Percentiles rank a stretch among this genome's conserved stretches.
phyloP scores from a whole-genome alignment of 2,113 vertebrate species.

The Microcebus lehilahytsara region DNA sequence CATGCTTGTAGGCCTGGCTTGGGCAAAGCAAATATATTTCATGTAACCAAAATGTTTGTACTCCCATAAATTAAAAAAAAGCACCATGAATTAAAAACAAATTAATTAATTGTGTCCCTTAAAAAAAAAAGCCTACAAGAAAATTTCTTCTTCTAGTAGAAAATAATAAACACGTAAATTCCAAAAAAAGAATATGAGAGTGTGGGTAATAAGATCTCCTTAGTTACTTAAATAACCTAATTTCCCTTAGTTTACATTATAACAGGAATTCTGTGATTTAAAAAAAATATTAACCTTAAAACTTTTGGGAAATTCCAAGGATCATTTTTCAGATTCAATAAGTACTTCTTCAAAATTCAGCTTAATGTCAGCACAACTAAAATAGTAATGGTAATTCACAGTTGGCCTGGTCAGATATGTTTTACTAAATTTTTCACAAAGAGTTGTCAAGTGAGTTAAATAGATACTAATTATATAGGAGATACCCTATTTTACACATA shows the following conservation, averaged over 20 bases:
- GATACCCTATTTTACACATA: background rate
- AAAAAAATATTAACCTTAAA: conserved; percentile 29
- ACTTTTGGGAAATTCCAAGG: conserved; percentile 49
- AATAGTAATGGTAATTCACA: background rate
- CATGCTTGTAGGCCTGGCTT: no score
- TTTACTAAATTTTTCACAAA: conserved; percentile 39
- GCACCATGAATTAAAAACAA: no score
- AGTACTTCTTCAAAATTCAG: conserved; percentile 50
- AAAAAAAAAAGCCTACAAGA: background rate
- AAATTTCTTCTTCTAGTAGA: conserved; percentile 43
- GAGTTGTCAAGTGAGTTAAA: background rate
- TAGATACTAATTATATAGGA: background rate
- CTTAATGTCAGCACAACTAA: conserved; percentile 38
- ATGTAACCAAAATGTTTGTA: no score
- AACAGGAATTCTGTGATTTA: background rate
- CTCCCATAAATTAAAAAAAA: no score
- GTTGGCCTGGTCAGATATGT: background rate
- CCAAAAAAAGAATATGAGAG: background rate
- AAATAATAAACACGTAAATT: conserved; percentile 31
- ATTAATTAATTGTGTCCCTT: background rate
- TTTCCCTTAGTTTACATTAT: conserved; percentile 13
- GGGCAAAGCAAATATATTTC: no score
- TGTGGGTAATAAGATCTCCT: conserved; percentile 2
- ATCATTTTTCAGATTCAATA: conserved; percentile 30
- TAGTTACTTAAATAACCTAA: conserved; percentile 24